Percentiles rank a stretch among this genome's conserved stretches.
phyloP scores from a whole-genome alignment of 1,140 invertebrate genomes.

The Bombus picipes region DNA sequence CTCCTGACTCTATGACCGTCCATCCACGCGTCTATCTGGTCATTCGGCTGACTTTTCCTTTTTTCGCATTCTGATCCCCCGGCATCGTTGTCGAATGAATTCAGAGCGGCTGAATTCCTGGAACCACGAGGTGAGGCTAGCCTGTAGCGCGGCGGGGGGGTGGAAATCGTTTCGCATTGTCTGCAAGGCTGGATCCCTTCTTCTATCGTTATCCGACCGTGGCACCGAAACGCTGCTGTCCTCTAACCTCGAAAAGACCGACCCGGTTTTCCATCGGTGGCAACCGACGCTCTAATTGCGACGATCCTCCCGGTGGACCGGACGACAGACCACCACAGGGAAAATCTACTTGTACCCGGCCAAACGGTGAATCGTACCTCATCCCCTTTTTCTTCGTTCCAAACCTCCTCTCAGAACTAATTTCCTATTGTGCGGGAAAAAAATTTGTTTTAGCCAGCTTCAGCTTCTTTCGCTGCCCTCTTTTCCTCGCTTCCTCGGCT shows the following conservation, averaged over 20 bases:
- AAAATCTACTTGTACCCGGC: constrained; percentile 34
- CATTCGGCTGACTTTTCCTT: constrained; percentile 8
- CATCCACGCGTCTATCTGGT: too few species aligned
- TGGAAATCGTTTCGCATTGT: constrained; percentile 56
- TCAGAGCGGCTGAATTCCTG: constrained; percentile 49
- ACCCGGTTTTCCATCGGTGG: constrained; percentile 54
- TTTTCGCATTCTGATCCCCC: background rate
- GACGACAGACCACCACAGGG: constrained; percentile 31
- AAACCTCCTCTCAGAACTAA: constrained; percentile 26
- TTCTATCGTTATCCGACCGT: constrained; percentile 54
- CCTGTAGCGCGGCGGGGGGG: background rate
- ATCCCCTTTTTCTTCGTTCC: background rate
- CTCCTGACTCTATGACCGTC: background rate
- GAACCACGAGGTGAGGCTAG: constrained; percentile 11
- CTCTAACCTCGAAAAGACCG: constrained; percentile 46
- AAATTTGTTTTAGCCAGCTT: constrained; percentile 17
- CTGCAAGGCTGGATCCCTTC: constrained; percentile 39
- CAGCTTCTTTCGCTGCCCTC: background rate
- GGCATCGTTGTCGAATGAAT: constrained; percentile 45
- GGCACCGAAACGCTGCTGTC: constrained; percentile 46
- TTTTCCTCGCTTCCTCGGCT: background rate
- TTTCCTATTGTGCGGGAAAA: constrained; percentile 16
- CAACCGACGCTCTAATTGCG: constrained; percentile 55
- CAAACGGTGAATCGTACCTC: background rate
- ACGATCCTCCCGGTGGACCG: constrained; percentile 33